Evolutionary conservation across 2,797 vertebrate genomes (phyloP).

Genomic region (Mergus octosetaceus): DNA sequence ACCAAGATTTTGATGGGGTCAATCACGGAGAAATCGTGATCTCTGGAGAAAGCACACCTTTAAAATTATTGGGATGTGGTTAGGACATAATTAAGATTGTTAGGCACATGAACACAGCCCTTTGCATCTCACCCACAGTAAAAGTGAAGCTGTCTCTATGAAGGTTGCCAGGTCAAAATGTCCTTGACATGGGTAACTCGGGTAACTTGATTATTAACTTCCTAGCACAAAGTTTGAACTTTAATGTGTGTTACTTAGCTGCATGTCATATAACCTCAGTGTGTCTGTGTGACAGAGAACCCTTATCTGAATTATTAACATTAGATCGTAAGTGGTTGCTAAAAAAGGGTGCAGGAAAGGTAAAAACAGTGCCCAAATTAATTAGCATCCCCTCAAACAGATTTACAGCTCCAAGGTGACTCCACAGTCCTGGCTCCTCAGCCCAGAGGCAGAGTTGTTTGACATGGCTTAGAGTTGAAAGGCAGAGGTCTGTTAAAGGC

Average conservation of each 20-base stretch:
- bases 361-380: conserved; percentile 28
- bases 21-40: neutral
- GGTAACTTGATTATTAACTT: conserved; percentile 15
- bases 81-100: neutral
- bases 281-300: neutral
- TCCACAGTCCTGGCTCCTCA: neutral
- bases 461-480: neutral
- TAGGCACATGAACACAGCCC: neutral
- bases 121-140: neutral
- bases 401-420: conserved; percentile 29
- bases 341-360: conserved; percentile 31
- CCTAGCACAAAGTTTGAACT: conserved; percentile 13
- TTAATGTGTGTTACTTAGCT: conserved; percentile 19
- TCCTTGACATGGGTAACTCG: neutral
- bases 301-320: conserved; percentile 29
- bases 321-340: neutral
- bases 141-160: neutral
- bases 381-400: conserved; percentile 11
- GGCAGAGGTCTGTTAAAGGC: neutral
- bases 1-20: neutral
- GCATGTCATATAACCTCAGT: neutral
- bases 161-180: conserved; percentile 1
- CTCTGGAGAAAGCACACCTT: neutral
- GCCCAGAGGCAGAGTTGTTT: neutral
- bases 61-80: neutral